phyloP scores from a whole-genome alignment of 2,797 vertebrate species.

The Rousettus madagascariensis region DNA sequence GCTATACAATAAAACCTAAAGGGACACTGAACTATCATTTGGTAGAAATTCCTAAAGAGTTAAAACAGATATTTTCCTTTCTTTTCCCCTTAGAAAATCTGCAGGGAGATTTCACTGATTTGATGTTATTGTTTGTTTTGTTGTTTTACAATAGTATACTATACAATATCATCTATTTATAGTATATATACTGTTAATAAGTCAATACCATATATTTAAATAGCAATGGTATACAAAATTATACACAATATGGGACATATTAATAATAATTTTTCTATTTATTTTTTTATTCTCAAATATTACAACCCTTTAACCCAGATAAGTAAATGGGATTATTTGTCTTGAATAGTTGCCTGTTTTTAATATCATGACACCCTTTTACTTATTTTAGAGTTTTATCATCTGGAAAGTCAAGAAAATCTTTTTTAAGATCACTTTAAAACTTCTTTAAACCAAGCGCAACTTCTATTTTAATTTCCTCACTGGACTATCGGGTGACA shows the following conservation, averaged over 20 bases:
- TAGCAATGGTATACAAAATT: neutral
- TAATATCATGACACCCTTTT: neutral
- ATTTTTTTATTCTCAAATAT: constrained; percentile 28
- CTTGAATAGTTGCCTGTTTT: neutral
- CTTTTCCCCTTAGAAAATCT: neutral
- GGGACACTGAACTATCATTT: neutral
- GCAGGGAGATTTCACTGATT: neutral
- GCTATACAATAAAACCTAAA: neutral
- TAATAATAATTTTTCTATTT: neutral
- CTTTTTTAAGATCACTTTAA: neutral
- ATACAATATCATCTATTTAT: neutral
- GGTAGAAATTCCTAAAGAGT: neutral
- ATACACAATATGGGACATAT: neutral
- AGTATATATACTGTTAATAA: neutral
- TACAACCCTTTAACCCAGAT: neutral
- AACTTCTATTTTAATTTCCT: neutral
- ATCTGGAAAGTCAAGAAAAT: neutral
- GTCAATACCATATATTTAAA: neutral
- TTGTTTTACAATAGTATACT: neutral
- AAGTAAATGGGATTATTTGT: neutral
- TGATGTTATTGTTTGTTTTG: neutral
- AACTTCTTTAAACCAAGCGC: neutral
- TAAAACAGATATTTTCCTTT: neutral
- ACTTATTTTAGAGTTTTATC: neutral
- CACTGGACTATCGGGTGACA: neutral